phyloP scores from a whole-genome alignment of 2,888 invertebrate species.

The Sesia apiformis region DNA sequence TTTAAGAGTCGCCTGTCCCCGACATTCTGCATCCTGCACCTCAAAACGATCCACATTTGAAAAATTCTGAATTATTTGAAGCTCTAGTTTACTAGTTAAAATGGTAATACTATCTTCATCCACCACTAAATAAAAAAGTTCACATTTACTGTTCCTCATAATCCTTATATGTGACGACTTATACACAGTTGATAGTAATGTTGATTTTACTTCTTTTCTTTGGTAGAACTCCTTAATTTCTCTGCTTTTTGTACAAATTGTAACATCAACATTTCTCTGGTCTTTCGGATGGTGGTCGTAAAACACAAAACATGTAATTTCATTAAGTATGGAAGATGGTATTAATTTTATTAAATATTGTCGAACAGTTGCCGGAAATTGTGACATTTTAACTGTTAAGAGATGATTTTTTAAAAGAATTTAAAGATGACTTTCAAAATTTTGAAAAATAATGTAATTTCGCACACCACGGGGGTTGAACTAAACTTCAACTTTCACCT shows the following conservation, averaged over 20 bases:
- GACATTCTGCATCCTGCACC: slow-evolving; percentile 30
- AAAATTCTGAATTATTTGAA: slow-evolving; percentile 16
- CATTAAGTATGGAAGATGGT: slow-evolving; percentile 32
- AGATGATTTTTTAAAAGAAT: too few relatives aligned
- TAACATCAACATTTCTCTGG: slow-evolving; percentile 35
- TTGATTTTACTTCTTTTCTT: slow-evolving; percentile 28
- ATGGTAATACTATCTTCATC: slow-evolving; percentile 31
- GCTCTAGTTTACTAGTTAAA: slow-evolving; percentile 25
- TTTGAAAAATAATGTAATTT: too few relatives aligned
- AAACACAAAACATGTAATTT: slow-evolving; percentile 41
- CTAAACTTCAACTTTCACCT: too few relatives aligned
- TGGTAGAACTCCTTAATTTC: slow-evolving; percentile 47
- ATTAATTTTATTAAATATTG: slow-evolving; percentile 9
- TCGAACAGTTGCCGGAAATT: too few relatives aligned
- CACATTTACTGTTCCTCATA: slow-evolving; percentile 35
- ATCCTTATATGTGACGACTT: slow-evolving; percentile 29
- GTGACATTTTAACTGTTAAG: too few relatives aligned
- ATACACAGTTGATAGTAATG: slow-evolving; percentile 8
- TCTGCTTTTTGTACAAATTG: slow-evolving; percentile 36
- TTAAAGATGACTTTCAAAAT: too few relatives aligned
- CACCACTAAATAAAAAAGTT: slow-evolving; percentile 42
- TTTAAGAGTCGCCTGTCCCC: slow-evolving; percentile 35
- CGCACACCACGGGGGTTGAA: too few relatives aligned
- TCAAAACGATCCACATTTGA: slow-evolving; percentile 32
- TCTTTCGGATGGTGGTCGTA: slow-evolving; percentile 51